Percentiles rank a stretch among this genome's conserved stretches.
These are phyloP conservation scores for Dipodomys spectabilis DNA, from an alignment of 2,113 vertebrate genomes.

Conservation along the genomic window DNA sequence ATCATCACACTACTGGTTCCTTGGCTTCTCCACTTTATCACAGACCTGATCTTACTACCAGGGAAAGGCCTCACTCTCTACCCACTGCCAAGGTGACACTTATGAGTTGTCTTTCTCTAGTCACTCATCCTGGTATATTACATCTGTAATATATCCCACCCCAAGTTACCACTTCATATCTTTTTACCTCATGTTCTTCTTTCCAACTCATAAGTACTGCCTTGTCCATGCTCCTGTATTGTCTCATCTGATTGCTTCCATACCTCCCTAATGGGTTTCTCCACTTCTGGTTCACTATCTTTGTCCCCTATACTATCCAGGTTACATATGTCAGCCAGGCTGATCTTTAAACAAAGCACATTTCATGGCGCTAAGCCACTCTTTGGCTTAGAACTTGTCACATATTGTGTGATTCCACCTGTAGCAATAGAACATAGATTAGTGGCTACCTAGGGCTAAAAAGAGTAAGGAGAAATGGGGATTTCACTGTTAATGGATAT, in stretches of 20 bases:
- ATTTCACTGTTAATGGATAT: not conserved
- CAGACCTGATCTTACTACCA: not conserved
- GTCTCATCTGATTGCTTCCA: not conserved
- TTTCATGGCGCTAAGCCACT: not conserved
- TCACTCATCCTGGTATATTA: not conserved
- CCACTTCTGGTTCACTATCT: not conserved
- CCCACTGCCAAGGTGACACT: not conserved
- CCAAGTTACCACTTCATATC: not conserved
- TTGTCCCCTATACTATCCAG: not conserved
- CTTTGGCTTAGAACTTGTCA: slow-evolving; percentile 20
- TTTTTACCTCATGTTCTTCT: not conserved
- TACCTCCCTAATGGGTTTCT: not conserved
- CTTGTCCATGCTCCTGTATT: not conserved
- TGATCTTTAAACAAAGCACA: not conserved
- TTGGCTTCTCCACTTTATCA: not conserved
- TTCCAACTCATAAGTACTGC: not conserved
- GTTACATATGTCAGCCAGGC: not conserved
- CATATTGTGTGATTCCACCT: not conserved
- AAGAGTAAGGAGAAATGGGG: not conserved
- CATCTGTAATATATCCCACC: not conserved
- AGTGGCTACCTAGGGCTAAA: not conserved
- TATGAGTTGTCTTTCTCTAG: not conserved
- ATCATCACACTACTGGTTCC: not conserved
- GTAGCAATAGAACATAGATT: not conserved
- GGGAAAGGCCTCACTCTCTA: not conserved